These are phyloP conservation scores for Sturnira hondurensis DNA, from an alignment of 2,113 vertebrate species.

Conservation along the genomic window DNA sequence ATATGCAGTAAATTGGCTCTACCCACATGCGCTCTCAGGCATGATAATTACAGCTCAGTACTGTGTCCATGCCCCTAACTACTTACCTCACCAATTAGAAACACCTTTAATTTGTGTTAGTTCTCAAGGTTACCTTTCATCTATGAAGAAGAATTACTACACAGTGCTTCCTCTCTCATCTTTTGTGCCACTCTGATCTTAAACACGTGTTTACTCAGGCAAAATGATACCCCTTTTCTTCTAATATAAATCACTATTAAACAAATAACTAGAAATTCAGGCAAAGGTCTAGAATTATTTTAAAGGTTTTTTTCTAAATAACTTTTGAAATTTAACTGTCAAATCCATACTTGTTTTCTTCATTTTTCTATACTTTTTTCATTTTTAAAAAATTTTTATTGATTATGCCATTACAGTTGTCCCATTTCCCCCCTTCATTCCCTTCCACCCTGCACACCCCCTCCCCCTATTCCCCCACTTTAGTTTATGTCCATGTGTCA, in stretches of 20 bases:
- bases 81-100: neutral
- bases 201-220: neutral
- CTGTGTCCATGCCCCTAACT: neutral
- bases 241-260: neutral
- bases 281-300: neutral
- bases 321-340: neutral
- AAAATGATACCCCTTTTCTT: neutral
- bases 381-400: too few species aligned
- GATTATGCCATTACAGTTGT: too few species aligned
- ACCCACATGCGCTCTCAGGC: neutral
- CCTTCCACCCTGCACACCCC: too few species aligned
- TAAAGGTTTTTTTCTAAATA: neutral
- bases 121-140: neutral
- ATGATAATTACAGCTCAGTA: neutral
- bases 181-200: neutral
- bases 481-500: too few species aligned
- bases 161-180: neutral
- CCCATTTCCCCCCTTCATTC: too few species aligned
- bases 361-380: neutral
- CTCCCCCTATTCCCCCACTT: too few species aligned
- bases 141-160: neutral
- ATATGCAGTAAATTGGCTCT: neutral
- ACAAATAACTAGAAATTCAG: neutral
- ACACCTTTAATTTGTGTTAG: neutral
- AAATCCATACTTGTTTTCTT: neutral